These are phyloP conservation scores for Thyatira batis DNA, from an alignment of 2,888 invertebrate species.

Conservation along the genomic window DNA sequence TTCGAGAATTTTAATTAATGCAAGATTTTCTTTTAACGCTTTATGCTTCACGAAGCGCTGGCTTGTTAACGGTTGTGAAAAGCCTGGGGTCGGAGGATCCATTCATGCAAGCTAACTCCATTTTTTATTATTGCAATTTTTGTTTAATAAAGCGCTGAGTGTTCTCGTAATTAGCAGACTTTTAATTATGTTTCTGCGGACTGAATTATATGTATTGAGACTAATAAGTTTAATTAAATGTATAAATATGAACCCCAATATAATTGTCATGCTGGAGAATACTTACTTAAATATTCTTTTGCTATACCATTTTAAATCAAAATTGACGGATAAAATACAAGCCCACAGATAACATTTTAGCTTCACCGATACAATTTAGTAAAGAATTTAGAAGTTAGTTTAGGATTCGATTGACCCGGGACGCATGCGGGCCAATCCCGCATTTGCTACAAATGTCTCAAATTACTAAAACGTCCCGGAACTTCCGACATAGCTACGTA, in stretches of 20 bases:
- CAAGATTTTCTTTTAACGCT: slow-evolving; percentile 9
- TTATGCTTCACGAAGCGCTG: slow-evolving; percentile 6
- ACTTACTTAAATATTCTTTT: no score
- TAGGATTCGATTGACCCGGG: background rate
- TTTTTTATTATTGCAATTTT: background rate
- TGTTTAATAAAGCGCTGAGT: background rate
- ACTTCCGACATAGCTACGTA: background rate
- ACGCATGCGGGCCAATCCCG: background rate
- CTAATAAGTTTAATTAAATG: no score
- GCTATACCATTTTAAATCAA: no score
- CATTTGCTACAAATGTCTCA: background rate
- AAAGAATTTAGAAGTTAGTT: background rate
- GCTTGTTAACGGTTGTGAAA: background rate
- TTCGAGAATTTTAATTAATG: slow-evolving; percentile 21
- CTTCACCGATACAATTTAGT: background rate
- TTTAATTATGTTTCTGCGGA: no score
- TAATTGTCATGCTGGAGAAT: no score
- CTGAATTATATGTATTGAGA: no score
- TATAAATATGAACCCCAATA: no score
- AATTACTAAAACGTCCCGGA: background rate
- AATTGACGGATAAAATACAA: background rate
- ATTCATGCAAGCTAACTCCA: background rate
- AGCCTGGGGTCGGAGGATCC: background rate
- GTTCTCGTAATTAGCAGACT: background rate
- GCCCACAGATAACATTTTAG: background rate